A percentile compares a stretch with the other conserved stretches of the same genome.
Evolutionary conservation across 1,140 invertebrate species (phyloP).

Genomic region (Meloidogyne chitwoodi): DNA sequence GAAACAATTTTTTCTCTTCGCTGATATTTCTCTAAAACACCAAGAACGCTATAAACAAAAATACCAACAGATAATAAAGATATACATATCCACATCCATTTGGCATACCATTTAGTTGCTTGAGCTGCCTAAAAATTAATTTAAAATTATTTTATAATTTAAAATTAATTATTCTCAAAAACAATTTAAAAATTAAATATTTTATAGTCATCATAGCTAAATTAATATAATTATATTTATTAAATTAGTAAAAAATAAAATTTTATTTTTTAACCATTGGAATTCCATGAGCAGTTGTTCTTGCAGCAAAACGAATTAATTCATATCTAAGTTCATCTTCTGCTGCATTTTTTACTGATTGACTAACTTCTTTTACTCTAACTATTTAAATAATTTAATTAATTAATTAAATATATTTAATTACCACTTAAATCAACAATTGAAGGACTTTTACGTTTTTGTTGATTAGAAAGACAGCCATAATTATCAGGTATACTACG

Average conservation of each 20-base stretch:
- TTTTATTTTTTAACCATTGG: conserved; percentile 30
- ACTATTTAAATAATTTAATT: not conserved
- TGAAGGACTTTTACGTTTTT: not conserved
- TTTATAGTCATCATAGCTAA: too few relatives aligned
- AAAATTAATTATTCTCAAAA: too few relatives aligned
- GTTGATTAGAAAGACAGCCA: not conserved
- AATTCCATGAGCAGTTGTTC: conserved; percentile 50
- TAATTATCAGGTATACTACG: not conserved
- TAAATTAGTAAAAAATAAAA: too few relatives aligned
- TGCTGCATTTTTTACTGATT: conserved; percentile 28
- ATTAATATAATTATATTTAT: too few relatives aligned
- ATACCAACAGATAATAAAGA: conserved; percentile 32
- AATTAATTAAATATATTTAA: not conserved
- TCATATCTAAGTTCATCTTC: conserved; percentile 42
- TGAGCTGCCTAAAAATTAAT: conserved; percentile 30
- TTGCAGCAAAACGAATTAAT: conserved; percentile 36
- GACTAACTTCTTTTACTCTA: conserved; percentile 15
- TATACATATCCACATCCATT: conserved; percentile 32
- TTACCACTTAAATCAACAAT: not conserved
- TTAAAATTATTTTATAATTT: too few relatives aligned
- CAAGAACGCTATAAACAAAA: conserved; percentile 36
- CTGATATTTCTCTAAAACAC: conserved; percentile 41
- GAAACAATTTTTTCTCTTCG: conserved; percentile 56
- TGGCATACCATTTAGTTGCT: conserved; percentile 39
- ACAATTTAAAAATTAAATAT: too few relatives aligned